A percentile compares a stretch with the other conserved stretches of the same genome.
Conservation (phyloP, 2,113 vertebrate genomes). For the Pseudorhombus dupliciocellatus region DNA sequence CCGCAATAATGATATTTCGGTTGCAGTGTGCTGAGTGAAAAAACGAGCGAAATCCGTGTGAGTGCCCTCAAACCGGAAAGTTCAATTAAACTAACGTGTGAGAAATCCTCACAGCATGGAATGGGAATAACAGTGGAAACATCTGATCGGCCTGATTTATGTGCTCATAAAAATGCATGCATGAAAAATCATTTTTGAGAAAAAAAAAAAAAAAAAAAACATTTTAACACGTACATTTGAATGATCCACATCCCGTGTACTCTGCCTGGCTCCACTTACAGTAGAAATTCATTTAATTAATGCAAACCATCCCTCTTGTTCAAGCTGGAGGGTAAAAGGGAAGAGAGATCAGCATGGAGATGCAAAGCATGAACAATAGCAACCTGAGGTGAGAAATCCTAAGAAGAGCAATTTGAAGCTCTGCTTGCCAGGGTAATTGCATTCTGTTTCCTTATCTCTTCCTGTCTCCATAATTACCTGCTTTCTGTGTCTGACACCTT, state of each 20-base stretch:
- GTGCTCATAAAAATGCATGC: constrained; percentile 30
- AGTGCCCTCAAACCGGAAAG: constrained; percentile 25
- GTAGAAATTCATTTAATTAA: constrained; percentile 61
- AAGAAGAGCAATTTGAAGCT: constrained; percentile 78
- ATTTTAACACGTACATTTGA: constrained; percentile 52
- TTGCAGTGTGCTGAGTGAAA: background rate
- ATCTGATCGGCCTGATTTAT: constrained; percentile 37
- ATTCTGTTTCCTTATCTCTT: constrained; percentile 78
- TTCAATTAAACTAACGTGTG: constrained; percentile 31
- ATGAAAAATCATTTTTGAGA: constrained; percentile 9
- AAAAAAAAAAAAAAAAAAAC: constrained; percentile 16
- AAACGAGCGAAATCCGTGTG: constrained; percentile 18
- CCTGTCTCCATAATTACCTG: constrained; percentile 81
- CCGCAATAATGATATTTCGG: background rate
- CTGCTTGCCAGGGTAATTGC: constrained; percentile 81
- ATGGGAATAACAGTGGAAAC: constrained; percentile 25
- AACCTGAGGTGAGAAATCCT: constrained; percentile 76
- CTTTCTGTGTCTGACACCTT: constrained; percentile 77
- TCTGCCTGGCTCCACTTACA: constrained; percentile 38
- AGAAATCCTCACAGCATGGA: constrained; percentile 3
- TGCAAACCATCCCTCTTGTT: constrained; percentile 47
- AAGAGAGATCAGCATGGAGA: constrained; percentile 72
- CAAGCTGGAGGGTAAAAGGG: constrained; percentile 46
- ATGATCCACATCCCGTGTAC: constrained; percentile 3
- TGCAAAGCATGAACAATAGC: constrained; percentile 74